Evolutionary conservation across 2,113 vertebrate genomes (phyloP).

Genomic region (Stercorarius parasiticus): DNA sequence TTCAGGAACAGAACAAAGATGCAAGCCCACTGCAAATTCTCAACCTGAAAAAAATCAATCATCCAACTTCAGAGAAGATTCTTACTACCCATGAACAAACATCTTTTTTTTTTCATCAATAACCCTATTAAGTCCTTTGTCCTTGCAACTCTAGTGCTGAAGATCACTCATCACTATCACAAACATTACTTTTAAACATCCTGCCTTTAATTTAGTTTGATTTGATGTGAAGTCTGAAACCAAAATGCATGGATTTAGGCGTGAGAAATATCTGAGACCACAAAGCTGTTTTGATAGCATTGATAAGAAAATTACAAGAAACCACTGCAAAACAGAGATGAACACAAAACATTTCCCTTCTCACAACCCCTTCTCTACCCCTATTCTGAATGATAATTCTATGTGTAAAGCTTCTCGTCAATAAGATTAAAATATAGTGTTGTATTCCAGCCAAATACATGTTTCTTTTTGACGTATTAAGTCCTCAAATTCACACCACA

Average conservation of each 20-base stretch:
- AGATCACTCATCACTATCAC: not conserved
- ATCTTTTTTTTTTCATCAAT: not conserved
- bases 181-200: not conserved
- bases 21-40: not conserved
- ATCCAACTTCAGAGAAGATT: not conserved
- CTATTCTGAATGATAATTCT: not conserved
- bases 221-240: not conserved
- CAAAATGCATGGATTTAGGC: not conserved
- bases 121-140: not conserved
- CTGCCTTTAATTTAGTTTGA: not conserved
- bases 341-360: not conserved
- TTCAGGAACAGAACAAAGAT: not conserved
- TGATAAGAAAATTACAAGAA: not conserved
- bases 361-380: not conserved
- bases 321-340: not conserved
- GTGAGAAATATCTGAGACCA: not conserved
- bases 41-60: not conserved
- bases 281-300: not conserved
- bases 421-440: not conserved
- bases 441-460: not conserved
- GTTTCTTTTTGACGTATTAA: not conserved
- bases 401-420: not conserved
- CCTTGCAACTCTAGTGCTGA: not conserved
- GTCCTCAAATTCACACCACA: not conserved
- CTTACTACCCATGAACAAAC: not conserved